Conservation (phyloP, 2,888 invertebrate genomes). For the Invenusta paracnida region DNA sequence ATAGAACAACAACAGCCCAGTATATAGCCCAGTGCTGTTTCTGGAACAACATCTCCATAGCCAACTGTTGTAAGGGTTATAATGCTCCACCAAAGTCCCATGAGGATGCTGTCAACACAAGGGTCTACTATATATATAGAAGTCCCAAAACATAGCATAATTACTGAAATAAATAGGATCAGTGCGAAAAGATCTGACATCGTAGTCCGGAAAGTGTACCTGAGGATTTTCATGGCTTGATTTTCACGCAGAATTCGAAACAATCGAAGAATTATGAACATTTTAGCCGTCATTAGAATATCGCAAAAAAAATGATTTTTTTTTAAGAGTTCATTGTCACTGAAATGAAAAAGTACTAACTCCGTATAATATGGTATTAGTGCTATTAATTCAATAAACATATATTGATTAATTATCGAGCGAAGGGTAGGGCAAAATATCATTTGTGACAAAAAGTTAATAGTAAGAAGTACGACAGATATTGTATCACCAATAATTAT, state of each 20-base stretch:
- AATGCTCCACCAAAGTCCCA: slow-evolving; percentile 57
- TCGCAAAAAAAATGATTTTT: neutral
- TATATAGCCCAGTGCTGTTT: slow-evolving; percentile 52
- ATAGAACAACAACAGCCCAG: slow-evolving; percentile 55
- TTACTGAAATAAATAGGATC: neutral
- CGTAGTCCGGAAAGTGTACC: neutral
- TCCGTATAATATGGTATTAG: neutral
- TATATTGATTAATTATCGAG: neutral
- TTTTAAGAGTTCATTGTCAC: neutral
- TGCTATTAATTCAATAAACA: neutral
- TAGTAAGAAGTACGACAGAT: neutral
- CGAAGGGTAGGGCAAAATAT: neutral
- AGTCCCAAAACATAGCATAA: neutral
- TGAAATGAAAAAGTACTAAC: neutral
- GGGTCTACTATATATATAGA: neutral
- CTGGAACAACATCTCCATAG: slow-evolving; percentile 56
- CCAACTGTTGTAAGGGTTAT: slow-evolving; percentile 59
- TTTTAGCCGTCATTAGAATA: neutral
- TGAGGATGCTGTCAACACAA: neutral
- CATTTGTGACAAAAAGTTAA: neutral
- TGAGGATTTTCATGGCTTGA: neutral
- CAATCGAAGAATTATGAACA: neutral
- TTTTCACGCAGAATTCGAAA: neutral
- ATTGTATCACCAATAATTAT: neutral
- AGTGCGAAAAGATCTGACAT: neutral